A percentile compares a stretch with the other conserved stretches of the same genome.
Conservation (phyloP, 2,888 invertebrate genomes). For the Erebia palarica region DNA sequence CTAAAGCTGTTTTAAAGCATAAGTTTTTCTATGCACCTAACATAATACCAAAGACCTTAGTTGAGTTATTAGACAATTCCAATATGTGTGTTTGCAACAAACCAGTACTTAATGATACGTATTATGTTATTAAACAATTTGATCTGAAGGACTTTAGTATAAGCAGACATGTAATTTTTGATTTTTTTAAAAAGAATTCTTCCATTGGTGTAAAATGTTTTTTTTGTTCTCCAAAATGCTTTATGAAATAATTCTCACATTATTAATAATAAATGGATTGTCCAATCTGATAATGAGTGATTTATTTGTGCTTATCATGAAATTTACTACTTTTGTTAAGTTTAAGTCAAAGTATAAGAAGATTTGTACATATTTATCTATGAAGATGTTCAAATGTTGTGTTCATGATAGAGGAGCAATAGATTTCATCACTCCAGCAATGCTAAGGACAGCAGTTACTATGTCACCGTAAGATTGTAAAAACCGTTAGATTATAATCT, state of each 20-base stretch:
- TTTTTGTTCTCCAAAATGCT: conserved; percentile 83
- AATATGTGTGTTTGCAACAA: conserved; percentile 84
- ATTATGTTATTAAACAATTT: conserved; percentile 59
- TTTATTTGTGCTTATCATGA: background rate
- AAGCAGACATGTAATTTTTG: conserved; percentile 66
- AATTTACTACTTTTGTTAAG: too few species aligned
- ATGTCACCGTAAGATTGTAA: too few species aligned
- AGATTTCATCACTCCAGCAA: too few species aligned
- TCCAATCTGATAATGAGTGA: background rate
- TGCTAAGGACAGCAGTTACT: too few species aligned
- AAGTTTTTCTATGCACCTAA: conserved; percentile 81
- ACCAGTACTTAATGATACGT: conserved; percentile 64
- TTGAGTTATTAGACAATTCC: conserved; percentile 83
- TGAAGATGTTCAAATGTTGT: too few species aligned
- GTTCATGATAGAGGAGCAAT: too few species aligned
- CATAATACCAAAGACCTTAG: conserved; percentile 82
- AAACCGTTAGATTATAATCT: too few species aligned
- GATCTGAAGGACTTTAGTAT: conserved; percentile 65
- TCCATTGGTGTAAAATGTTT: conserved; percentile 82
- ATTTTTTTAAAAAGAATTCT: conserved; percentile 55
- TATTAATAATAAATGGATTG: background rate
- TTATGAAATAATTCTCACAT: conserved; percentile 43
- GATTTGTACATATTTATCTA: too few species aligned
- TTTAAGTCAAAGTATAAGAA: too few species aligned
- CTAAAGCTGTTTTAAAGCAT: conserved; percentile 76